These are phyloP conservation scores for Caenorhabditis panamensis DNA, from an alignment of 2,888 invertebrate genomes.

Conservation along the genomic window DNA sequence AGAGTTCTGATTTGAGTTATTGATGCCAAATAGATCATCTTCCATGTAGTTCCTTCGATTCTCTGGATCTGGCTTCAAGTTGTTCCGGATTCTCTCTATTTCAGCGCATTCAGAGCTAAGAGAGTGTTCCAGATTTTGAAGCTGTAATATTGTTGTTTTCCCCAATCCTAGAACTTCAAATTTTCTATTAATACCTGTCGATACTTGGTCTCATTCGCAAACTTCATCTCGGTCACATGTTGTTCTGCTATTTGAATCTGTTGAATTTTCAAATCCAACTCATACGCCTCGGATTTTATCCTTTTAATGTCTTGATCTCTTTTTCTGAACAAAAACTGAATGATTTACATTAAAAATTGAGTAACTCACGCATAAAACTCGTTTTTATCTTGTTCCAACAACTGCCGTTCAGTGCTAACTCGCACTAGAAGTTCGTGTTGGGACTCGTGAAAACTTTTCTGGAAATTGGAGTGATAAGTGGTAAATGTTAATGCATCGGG, in stretches of 20 bases:
- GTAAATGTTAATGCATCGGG: too few species aligned
- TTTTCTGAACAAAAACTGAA: conserved; percentile 42
- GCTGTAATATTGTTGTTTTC: conserved; percentile 36
- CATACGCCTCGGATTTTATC: conserved; percentile 73
- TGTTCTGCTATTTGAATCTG: conserved; percentile 70
- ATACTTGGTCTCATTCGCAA: conserved; percentile 62
- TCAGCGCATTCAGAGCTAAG: conserved; percentile 71
- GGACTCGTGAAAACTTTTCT: conserved; percentile 71
- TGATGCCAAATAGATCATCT: conserved; percentile 17
- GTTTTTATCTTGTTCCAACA: conserved; percentile 68
- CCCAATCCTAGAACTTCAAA: neutral
- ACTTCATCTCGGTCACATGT: conserved; percentile 61
- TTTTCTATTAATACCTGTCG: conserved; percentile 66
- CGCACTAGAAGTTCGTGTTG: conserved; percentile 78
- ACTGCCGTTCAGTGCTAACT: conserved; percentile 73
- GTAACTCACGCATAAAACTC: conserved; percentile 61
- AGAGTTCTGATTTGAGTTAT: conserved; percentile 33
- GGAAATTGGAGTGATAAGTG: neutral
- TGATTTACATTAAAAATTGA: neutral
- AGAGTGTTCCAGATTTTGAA: conserved; percentile 66
- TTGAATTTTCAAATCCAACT: conserved; percentile 70
- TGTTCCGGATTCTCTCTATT: conserved; percentile 65
- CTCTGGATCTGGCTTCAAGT: conserved; percentile 5
- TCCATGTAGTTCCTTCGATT: neutral
- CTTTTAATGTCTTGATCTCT: conserved; percentile 64